These are phyloP conservation scores for Onychomys leucogaster DNA, from an alignment of 2,797 vertebrate species.

Conservation along the genomic window DNA sequence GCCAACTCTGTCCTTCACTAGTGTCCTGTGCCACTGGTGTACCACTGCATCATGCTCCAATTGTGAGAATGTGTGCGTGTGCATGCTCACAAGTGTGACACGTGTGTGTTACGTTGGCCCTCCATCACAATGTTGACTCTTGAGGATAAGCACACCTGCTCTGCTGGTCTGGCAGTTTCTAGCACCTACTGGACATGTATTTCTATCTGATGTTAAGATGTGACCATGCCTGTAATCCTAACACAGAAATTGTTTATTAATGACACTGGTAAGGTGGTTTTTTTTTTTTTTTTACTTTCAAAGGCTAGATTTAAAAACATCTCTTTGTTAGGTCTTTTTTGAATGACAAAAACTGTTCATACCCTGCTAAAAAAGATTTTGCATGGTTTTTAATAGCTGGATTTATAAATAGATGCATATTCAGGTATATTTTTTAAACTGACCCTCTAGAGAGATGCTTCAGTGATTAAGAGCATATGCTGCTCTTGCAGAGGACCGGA, in stretches of 20 bases:
- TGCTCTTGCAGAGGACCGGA: neutral
- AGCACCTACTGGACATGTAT: neutral
- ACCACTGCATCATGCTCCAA: neutral
- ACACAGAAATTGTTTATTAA: neutral
- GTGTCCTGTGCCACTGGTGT: neutral
- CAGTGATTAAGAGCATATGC: neutral
- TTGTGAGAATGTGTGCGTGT: no score
- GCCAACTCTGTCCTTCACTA: neutral
- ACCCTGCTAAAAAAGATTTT: constrained; percentile 24
- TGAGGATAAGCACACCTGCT: neutral
- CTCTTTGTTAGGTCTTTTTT: constrained; percentile 35
- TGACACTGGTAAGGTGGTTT: neutral
- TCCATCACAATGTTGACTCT: neutral
- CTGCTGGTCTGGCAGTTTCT: neutral
- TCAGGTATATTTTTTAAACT: neutral
- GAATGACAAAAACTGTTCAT: neutral
- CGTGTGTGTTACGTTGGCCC: neutral
- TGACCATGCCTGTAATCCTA: neutral
- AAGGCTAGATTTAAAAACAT: neutral
- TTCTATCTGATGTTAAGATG: neutral
- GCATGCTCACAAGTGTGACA: no score
- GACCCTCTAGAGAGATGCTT: no score
- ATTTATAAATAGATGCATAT: constrained; percentile 44
- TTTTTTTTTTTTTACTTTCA: constrained; percentile 31
- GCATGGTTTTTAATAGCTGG: neutral